These are phyloP conservation scores for Phataginus tricuspis DNA, from an alignment of 2,797 vertebrate genomes.

Conservation along the genomic window DNA sequence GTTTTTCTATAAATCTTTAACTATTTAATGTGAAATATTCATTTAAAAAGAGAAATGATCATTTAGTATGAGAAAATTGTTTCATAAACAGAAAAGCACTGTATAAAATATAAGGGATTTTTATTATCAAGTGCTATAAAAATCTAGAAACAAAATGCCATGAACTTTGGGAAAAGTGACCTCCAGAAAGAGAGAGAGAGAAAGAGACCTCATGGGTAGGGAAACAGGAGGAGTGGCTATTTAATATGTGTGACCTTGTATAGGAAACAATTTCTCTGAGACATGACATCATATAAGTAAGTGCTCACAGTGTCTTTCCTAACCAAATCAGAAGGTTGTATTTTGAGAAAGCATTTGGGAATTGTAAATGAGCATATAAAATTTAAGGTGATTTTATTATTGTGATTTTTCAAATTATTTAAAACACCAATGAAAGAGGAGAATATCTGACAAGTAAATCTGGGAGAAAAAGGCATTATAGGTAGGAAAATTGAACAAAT, in stretches of 20 bases:
- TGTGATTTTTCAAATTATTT: neutral
- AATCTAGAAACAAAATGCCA: neutral
- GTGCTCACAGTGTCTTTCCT: neutral
- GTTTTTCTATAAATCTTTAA: neutral
- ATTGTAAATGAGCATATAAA: neutral
- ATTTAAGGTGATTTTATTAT: neutral
- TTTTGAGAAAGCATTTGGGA: neutral
- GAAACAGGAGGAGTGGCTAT: neutral
- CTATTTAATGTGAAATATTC: neutral
- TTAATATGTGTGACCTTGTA: neutral
- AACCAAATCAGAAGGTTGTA: neutral
- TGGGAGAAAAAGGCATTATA: neutral
- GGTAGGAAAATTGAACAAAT: neutral
- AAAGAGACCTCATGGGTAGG: fast-evolving
- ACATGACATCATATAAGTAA: neutral
- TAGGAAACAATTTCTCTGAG: neutral
- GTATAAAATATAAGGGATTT: neutral
- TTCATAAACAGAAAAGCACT: neutral
- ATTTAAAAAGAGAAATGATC: neutral
- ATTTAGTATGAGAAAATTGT: neutral
- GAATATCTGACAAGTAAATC: neutral
- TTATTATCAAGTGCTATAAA: neutral
- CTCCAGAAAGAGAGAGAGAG: neutral
- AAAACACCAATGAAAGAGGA: neutral
- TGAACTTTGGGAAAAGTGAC: neutral